Evolutionary conservation across 2,888 invertebrate species (phyloP).

Genomic region (Plebejus argus): DNA sequence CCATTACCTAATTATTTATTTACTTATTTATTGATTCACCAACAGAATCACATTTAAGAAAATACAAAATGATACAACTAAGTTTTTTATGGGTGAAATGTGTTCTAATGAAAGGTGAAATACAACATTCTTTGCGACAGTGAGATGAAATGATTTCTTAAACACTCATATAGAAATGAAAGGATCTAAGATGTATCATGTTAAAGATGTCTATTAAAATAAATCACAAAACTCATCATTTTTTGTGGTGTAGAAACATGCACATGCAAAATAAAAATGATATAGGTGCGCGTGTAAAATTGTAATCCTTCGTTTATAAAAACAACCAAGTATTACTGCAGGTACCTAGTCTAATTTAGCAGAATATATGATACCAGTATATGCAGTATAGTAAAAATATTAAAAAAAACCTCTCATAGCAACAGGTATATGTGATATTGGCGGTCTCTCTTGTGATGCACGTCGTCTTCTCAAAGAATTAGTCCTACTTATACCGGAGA

Average conservation of each 20-base stretch:
- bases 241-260: background rate
- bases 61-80: no score
- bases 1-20: background rate
- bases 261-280: background rate
- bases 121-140: no score
- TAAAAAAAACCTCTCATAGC: conserved; percentile 61
- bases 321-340: no score
- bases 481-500: conserved; percentile 60
- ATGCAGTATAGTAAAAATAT: background rate
- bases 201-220: background rate
- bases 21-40: no score
- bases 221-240: background rate
- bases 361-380: background rate
- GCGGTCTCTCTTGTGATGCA: conserved; percentile 72
- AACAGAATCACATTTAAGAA: no score
- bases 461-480: conserved; percentile 63
- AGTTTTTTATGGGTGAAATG: no score
- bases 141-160: no score
- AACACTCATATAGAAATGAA: no score
- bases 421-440: conserved; percentile 72
- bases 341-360: no score
- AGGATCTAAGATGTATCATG: no score
- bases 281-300: background rate
- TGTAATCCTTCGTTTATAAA: background rate
- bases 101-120: no score